Percentiles rank a stretch among this genome's conserved stretches.
phyloP scores from a whole-genome alignment of 2,797 vertebrate species.

The Oophaga sylvatica region DNA sequence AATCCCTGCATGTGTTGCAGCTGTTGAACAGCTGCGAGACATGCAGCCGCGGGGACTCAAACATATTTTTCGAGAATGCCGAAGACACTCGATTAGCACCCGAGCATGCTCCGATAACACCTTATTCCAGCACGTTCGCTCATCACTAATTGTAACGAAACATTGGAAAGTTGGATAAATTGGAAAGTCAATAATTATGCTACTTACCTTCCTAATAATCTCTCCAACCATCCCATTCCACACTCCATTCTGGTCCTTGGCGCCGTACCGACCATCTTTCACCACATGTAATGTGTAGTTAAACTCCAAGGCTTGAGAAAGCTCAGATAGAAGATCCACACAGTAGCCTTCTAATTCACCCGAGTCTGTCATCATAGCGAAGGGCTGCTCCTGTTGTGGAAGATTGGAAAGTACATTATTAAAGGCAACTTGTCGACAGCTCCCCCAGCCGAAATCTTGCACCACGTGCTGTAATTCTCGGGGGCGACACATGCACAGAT shows the following conservation, averaged over 20 bases:
- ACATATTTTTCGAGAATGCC: too few species aligned
- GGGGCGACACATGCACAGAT: too few species aligned
- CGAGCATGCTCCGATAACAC: too few species aligned
- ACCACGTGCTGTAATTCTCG: too few species aligned
- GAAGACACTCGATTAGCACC: too few species aligned
- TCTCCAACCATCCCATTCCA: slow-evolving; percentile 92
- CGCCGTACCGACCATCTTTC: slow-evolving; percentile 80
- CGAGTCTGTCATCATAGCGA: slow-evolving; percentile 78
- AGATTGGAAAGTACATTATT: neutral
- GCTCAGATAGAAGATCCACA: slow-evolving; percentile 83
- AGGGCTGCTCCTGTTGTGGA: slow-evolving; percentile 82
- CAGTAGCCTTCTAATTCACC: slow-evolving; percentile 85
- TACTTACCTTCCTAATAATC: slow-evolving; percentile 78
- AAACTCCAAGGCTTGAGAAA: slow-evolving; percentile 82
- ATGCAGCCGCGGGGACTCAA: too few species aligned
- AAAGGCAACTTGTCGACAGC: neutral
- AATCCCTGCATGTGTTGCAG: too few species aligned
- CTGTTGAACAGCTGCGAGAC: too few species aligned
- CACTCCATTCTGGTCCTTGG: slow-evolving; percentile 75
- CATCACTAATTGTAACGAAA: too few species aligned
- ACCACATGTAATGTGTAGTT: slow-evolving; percentile 83
- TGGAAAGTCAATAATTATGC: neutral
- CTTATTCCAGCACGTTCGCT: too few species aligned
- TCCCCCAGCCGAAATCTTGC: too few species aligned
- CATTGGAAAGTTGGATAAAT: neutral